Conservation (phyloP, 1,140 invertebrate species). For the Hestina assimilis region DNA sequence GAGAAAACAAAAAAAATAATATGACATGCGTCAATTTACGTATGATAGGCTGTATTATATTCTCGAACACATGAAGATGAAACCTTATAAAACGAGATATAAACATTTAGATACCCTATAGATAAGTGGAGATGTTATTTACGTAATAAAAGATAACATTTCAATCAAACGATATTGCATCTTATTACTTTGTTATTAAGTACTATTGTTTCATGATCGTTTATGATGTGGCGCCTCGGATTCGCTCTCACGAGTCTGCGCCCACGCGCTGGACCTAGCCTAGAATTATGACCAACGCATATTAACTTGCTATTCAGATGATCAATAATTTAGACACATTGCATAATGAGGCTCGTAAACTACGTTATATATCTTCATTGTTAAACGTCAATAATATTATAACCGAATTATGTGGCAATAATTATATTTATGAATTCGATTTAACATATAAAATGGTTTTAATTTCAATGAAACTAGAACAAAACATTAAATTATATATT, state of each 20-base stretch:
- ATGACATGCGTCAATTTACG: not conserved
- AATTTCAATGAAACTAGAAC: no score
- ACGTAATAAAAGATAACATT: slow-evolving; percentile 32
- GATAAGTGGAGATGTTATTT: slow-evolving; percentile 38
- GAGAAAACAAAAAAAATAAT: no score
- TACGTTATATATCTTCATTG: slow-evolving; percentile 17
- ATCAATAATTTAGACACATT: slow-evolving; percentile 32
- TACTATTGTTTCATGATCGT: not conserved
- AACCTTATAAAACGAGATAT: slow-evolving; percentile 38
- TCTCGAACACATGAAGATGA: slow-evolving; percentile 26
- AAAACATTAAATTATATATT: no score
- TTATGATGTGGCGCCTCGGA: slow-evolving; percentile 29
- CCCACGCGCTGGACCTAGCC: slow-evolving; percentile 30
- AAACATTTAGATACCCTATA: slow-evolving; percentile 39
- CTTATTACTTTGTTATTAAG: slow-evolving; percentile 22
- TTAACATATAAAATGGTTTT: no score
- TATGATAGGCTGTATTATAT: not conserved
- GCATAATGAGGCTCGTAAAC: slow-evolving; percentile 13
- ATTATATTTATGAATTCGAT: not conserved
- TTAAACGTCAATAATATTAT: not conserved
- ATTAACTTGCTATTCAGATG: slow-evolving; percentile 29
- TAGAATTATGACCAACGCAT: slow-evolving; percentile 24
- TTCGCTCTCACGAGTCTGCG: slow-evolving; percentile 31
- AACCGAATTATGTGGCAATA: not conserved
- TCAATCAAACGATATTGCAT: slow-evolving; percentile 24